Base-by-base conservation (phyloP, 2,888 invertebrate genomes). In the Selenia dentaria region DNA sequence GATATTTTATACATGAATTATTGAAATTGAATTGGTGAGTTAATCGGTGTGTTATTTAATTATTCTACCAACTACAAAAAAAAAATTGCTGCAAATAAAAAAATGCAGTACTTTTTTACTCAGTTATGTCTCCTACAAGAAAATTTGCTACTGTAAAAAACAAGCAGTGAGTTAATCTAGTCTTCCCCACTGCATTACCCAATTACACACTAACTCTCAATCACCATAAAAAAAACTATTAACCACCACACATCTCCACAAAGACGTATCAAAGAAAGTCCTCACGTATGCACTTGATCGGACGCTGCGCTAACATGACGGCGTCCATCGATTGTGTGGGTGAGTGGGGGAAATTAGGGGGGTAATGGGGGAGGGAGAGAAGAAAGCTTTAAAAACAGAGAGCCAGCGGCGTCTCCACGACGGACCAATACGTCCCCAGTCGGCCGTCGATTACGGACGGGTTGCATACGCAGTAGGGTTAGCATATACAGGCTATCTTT, bases 211-310 rank as follows among this genome's bases (percentile, higher is more conserved):
- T 18, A 27, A 33, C 27, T 25, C 22, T 31, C 34, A 40, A 35
- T 40, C 33, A 28, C 28, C 29, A 37, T 37, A 24, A 59, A 47
- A 51, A 59, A 59, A 60, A 66, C 62, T 64, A 69, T 65, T 64
- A 70, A 61, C 58, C 59, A 43, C 29, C 49, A 6, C 57, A 59
- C 57, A 49, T 55, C 59, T 53, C 52, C 66, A 79, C 78, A 79
- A 77, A 79, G 80, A 83, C 79, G 76, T 77, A 78, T 83, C 84
- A 85, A 85, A 86, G 85, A 79, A 79, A 79, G 80, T 83, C 74
- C 77, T 79, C 83, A 79, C 83, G 81, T 83, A 83, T 87, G 87
- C 87, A 87, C 83, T 86, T 84, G 85, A 87, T 84, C 83, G 84
- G 81, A 70, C 73, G 73, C 68, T 78, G 83, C 77, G 75, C 77